These are phyloP conservation scores for Watsonalla binaria DNA, from an alignment of 2,888 invertebrate genomes.

Conservation along the genomic window DNA sequence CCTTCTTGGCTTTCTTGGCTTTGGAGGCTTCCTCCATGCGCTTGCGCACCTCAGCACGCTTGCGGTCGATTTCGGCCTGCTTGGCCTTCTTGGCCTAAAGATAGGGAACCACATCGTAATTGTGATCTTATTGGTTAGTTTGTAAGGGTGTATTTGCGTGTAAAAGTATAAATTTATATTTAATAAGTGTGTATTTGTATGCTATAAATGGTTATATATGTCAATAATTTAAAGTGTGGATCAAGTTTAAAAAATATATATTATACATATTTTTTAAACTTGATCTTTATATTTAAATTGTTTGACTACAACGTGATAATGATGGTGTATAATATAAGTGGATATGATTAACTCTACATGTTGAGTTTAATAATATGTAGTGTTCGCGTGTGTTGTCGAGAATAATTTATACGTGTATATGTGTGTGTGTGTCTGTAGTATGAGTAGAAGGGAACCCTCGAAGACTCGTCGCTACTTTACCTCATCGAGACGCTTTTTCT, in stretches of 20 bases:
- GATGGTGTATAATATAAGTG: no score
- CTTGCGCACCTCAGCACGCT: conserved; percentile 99
- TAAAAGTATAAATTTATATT: no score
- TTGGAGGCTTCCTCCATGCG: conserved; percentile 99
- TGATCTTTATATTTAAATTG: no score
- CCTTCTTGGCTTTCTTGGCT: conserved; percentile 99
- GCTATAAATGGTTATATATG: no score
- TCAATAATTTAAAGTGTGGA: no score
- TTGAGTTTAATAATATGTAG: no score
- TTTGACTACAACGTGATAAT: no score
- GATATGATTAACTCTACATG: no score
- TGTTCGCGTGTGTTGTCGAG: conserved; percentile 2
- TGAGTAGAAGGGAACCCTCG: conserved; percentile 6
- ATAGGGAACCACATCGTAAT: conserved; percentile 46
- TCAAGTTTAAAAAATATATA: no score
- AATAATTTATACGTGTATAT: conserved; percentile 3
- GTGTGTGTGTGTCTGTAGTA: neutral
- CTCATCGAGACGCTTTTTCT: conserved; percentile 90
- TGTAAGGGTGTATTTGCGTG: neutral
- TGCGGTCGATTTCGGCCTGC: conserved; percentile 98
- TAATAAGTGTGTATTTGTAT: no score
- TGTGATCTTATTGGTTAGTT: conserved; percentile 14
- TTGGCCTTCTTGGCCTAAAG: conserved; percentile 97
- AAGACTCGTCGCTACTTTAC: conserved; percentile 64
- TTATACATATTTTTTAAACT: no score